Base-by-base conservation (phyloP, 2,888 invertebrate species). In the Nasonia oneida region DNA sequence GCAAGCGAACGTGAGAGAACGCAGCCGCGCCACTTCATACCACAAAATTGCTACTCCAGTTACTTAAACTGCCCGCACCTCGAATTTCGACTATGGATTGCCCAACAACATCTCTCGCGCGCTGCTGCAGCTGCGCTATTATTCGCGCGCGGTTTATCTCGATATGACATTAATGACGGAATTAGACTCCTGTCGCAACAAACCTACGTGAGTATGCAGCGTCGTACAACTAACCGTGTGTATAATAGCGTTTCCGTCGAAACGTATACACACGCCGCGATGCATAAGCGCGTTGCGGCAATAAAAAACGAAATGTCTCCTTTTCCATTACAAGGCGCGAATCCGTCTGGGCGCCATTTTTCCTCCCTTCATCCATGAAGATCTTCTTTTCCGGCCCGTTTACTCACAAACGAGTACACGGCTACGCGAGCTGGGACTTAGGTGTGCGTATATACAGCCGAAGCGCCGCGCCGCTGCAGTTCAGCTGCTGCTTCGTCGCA, bases 401-500 rank as follows among this genome's bases (percentile, higher is more conserved):
- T 87, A 82, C 76, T 86, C 86, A 81, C 81, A 39, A 83, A 81
- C 81, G 83, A 64, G 83, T 33, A 70, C 47, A n/a, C 42, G 47
- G 47, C 79, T 29, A 18, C 50, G 76, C 75, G 39, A 47, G 50
- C 61, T 75, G 81, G 83, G 83, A 77, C 83, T 83, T 83, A 75
- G 50, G 80, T 53, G 80, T n/a, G 42, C 6, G 57, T n/a, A 8
- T 33, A 47, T 37, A 39, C n/a, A 73, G 12, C 42, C 23, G n/a
- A 10, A 47, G 53, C 14, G n/a, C 14, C n/a, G 84, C 10, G n/a
- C 29, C 15, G 64, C 47, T 78, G 71, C 76, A 61, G 79, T 82
- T 73, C 84, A 78, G 79, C 80, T 67, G 85, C 83, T 79, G 73
- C 81, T 83, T 83, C 81, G 86, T 76, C 87, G 91, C 91, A 90